phyloP scores from a whole-genome alignment of 2,113 vertebrate genomes.

The Centrocercus urophasianus region DNA sequence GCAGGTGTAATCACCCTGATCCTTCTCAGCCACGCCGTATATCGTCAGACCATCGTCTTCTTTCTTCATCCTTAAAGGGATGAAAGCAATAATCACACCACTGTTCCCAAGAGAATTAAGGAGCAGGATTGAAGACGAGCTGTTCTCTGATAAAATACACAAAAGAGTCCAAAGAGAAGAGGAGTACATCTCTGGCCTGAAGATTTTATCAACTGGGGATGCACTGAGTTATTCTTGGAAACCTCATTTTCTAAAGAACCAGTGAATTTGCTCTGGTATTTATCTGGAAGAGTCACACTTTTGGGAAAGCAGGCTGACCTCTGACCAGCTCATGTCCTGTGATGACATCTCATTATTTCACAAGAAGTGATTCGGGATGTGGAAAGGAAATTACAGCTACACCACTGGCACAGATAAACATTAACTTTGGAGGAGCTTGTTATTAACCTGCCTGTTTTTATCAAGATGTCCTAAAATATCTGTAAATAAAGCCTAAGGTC shows the following conservation, averaged over 20 bases:
- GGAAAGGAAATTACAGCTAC: not conserved
- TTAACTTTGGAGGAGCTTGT: not conserved
- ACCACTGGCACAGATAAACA: not conserved
- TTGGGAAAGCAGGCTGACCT: not conserved
- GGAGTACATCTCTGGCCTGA: rapidly evolving
- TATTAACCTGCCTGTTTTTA: not conserved
- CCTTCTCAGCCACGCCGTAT: conserved; percentile 84
- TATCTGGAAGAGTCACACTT: not conserved
- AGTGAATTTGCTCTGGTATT: not conserved
- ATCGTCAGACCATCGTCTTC: conserved; percentile 89
- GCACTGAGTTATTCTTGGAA: conserved; percentile 3
- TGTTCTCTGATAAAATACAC: not conserved
- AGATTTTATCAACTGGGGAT: not conserved
- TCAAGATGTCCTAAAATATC: not conserved
- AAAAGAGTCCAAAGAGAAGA: not conserved
- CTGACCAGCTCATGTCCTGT: not conserved
- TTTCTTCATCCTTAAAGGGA: conserved; percentile 84
- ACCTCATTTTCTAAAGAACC: conserved; percentile 19
- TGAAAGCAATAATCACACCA: not conserved
- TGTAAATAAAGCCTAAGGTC: not conserved
- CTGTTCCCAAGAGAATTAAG: not conserved
- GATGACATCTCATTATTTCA: not conserved
- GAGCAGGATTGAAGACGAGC: not conserved
- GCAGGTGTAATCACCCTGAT: conserved; percentile 92
- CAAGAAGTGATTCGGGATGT: rapidly evolving